These are phyloP conservation scores for Ramphastos sulfuratus DNA, from an alignment of 2,113 vertebrate genomes.

Conservation along the genomic window DNA sequence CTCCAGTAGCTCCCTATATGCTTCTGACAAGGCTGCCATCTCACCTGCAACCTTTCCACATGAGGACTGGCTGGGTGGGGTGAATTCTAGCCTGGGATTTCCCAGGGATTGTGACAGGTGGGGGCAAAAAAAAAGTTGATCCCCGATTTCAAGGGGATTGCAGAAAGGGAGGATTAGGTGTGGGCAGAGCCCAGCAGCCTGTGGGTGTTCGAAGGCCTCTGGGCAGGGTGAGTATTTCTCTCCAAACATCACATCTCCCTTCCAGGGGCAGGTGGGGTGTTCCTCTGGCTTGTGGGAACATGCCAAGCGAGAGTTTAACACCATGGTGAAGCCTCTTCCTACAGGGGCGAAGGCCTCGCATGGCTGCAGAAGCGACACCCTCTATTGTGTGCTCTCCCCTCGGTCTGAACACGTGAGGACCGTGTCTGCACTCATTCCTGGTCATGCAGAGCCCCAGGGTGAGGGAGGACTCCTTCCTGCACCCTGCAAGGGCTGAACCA, in stretches of 20 bases:
- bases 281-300: constrained; percentile 63
- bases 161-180: constrained; percentile 50
- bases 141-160: constrained; percentile 40
- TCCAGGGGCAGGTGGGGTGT: constrained; percentile 14
- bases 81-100: constrained; percentile 37
- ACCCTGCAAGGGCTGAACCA: neutral
- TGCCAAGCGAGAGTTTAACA: neutral
- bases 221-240: constrained; percentile 61
- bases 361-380: neutral
- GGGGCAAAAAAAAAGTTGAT: constrained; percentile 32
- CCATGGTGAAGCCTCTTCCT: neutral
- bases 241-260: neutral
- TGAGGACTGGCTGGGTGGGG: constrained; percentile 35
- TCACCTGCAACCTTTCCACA: neutral
- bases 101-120: constrained; percentile 47
- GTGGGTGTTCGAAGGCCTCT: constrained; percentile 48
- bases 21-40: neutral
- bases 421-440: accelerated
- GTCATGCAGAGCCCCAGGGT: neutral
- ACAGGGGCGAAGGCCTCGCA: neutral
- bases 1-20: too few species aligned
- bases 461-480: neutral
- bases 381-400: neutral
- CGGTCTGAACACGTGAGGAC: accelerated
- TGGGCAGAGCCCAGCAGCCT: constrained; percentile 19